Evolutionary conservation across 2,888 invertebrate species (phyloP).

Genomic region (Lissocephala sabroskyi): DNA sequence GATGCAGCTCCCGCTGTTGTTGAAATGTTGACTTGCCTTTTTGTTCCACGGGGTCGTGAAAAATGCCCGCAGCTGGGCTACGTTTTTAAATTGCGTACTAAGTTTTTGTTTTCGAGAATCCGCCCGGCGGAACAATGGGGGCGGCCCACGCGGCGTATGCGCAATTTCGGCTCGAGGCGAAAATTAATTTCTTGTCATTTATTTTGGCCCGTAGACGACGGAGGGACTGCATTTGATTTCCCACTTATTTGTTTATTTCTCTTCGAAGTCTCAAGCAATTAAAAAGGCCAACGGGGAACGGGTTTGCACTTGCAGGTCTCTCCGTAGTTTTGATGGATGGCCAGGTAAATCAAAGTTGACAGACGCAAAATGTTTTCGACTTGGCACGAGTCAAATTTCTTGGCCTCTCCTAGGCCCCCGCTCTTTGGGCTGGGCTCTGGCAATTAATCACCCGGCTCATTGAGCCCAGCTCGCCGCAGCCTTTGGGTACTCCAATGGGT

Average conservation of each 20-base stretch:
- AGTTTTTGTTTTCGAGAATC: constrained; percentile 12
- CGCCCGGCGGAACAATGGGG: constrained; percentile 24
- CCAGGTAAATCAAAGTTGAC: constrained; percentile 53
- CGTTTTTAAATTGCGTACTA: constrained; percentile 13
- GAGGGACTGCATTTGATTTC: constrained; percentile 27
- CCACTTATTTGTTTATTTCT: constrained; percentile 18
- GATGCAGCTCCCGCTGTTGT: constrained; percentile 70
- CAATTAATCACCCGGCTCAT: constrained; percentile 59
- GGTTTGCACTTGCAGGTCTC: constrained; percentile 3
- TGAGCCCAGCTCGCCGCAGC: constrained; percentile 16
- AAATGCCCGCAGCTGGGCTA: constrained; percentile 2
- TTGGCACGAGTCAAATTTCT: constrained; percentile 63
- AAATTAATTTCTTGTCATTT: constrained; percentile 45
- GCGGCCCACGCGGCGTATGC: constrained; percentile 40
- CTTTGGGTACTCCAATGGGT: constrained; percentile 16
- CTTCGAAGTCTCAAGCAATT: neutral
- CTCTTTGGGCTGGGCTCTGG: no score
- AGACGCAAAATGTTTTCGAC: constrained; percentile 53
- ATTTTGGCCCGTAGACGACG: constrained; percentile 26
- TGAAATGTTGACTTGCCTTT: constrained; percentile 68
- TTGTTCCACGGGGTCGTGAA: constrained; percentile 46
- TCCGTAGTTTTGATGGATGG: constrained; percentile 46
- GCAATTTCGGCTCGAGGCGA: constrained; percentile 27
- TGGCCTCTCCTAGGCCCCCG: constrained; percentile 11
- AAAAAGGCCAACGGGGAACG: constrained; percentile 6